Conservation (phyloP, 2,888 invertebrate species). For the Linnaemya tessellans region DNA sequence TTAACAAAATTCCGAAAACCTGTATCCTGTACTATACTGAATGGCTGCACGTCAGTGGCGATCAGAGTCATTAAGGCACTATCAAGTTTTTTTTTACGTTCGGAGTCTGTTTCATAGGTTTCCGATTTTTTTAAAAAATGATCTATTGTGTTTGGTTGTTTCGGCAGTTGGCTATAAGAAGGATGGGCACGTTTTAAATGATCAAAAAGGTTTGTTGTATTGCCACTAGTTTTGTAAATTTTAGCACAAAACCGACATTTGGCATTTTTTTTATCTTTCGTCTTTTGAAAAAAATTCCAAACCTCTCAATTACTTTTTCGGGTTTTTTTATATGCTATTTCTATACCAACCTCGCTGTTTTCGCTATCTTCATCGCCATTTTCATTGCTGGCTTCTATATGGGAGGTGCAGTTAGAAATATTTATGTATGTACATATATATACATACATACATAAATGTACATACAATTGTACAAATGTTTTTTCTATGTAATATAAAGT, state of each 20-base stretch:
- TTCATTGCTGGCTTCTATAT: too few species aligned
- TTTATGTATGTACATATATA: too few species aligned
- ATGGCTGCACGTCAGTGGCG: background rate
- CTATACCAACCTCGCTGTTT: background rate
- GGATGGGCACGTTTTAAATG: background rate
- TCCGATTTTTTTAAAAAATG: background rate
- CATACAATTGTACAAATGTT: too few species aligned
- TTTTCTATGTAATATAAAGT: too few species aligned
- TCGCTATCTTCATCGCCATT: background rate
- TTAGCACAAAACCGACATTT: background rate
- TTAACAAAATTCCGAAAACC: background rate
- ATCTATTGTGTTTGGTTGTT: background rate
- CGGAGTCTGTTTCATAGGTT: background rate
- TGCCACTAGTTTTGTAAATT: constrained; percentile 8
- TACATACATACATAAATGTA: too few species aligned
- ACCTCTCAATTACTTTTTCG: too few species aligned
- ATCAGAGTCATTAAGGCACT: background rate
- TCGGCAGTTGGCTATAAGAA: background rate
- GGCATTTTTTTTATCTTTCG: background rate
- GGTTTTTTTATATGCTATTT: constrained; percentile 1
- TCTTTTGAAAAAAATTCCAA: too few species aligned
- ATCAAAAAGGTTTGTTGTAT: background rate
- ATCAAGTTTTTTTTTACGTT: too few species aligned
- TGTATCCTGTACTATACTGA: constrained; percentile 1
- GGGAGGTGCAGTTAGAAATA: too few species aligned